Evolutionary conservation across 1,140 invertebrate genomes (phyloP).

Genomic region (Brachionus paranguensis): DNA sequence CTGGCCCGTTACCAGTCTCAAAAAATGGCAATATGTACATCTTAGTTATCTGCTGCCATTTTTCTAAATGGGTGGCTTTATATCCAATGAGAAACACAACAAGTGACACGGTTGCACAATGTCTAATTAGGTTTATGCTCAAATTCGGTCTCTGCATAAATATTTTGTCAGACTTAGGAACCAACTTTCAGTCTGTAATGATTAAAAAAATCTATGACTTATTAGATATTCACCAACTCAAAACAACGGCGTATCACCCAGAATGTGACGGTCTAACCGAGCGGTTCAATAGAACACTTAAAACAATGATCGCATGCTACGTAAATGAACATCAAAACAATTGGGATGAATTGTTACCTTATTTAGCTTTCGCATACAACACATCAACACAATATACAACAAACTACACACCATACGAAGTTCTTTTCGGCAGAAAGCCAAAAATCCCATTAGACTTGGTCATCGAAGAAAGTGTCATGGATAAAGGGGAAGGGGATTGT

Average conservation of each 20-base stretch:
- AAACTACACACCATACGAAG: background rate
- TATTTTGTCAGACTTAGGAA: background rate
- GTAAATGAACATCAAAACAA: background rate
- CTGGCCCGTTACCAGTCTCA: conserved; percentile 42
- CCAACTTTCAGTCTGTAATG: background rate
- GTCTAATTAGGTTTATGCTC: background rate
- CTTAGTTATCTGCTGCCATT: conserved; percentile 49
- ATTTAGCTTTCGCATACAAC: background rate
- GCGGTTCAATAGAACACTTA: conserved; percentile 43
- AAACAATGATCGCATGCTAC: background rate
- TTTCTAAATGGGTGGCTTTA: conserved; percentile 53
- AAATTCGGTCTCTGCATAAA: background rate
- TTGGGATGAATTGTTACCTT: background rate
- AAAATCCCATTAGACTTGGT: background rate
- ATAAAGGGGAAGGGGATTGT: background rate
- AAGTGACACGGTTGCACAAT: background rate
- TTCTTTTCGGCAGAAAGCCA: background rate
- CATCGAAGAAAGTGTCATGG: background rate
- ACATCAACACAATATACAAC: background rate
- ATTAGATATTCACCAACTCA: conserved; percentile 38
- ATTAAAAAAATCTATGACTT: conserved; percentile 10
- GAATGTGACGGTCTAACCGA: conserved; percentile 45
- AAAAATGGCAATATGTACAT: conserved; percentile 46
- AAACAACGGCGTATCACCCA: conserved; percentile 44
- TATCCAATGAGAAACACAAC: conserved; percentile 41